Percentiles rank a stretch among this genome's conserved stretches.
Evolutionary conservation across 2,797 vertebrate genomes (phyloP).

Genomic region (Loris lydekkerianus): DNA sequence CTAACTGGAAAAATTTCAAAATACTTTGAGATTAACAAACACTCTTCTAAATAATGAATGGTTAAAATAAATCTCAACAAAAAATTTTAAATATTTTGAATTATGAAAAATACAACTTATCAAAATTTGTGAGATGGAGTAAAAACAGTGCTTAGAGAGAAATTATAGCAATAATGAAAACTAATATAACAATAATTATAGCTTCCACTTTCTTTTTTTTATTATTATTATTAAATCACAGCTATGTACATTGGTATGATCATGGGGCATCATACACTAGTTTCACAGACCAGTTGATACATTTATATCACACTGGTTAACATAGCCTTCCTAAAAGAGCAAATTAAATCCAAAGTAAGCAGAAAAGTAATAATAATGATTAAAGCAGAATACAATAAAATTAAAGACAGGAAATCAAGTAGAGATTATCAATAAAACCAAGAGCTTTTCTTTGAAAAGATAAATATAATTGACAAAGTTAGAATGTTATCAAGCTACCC

Average conservation of each 20-base stretch:
- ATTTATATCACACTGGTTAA: too few relatives aligned
- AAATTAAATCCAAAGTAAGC: not conserved
- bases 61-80: not conserved
- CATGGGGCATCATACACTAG: too few relatives aligned
- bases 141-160: not conserved
- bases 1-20: not conserved
- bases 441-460: not conserved
- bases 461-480: not conserved
- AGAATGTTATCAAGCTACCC: not conserved
- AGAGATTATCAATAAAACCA: not conserved
- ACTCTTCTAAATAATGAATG: not conserved
- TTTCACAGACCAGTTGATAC: too few relatives aligned
- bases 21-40: not conserved
- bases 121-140: not conserved
- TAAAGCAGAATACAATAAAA: not conserved
- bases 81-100: not conserved
- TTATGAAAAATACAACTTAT: not conserved
- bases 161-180: not conserved
- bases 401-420: not conserved
- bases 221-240: too few relatives aligned
- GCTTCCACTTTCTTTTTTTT: not conserved
- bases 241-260: too few relatives aligned
- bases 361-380: not conserved
- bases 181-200: too few relatives aligned
- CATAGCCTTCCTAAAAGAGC: not conserved